These are phyloP conservation scores for Silurus lanzhouensis DNA, from an alignment of 2,797 vertebrate species.

Conservation along the genomic window DNA sequence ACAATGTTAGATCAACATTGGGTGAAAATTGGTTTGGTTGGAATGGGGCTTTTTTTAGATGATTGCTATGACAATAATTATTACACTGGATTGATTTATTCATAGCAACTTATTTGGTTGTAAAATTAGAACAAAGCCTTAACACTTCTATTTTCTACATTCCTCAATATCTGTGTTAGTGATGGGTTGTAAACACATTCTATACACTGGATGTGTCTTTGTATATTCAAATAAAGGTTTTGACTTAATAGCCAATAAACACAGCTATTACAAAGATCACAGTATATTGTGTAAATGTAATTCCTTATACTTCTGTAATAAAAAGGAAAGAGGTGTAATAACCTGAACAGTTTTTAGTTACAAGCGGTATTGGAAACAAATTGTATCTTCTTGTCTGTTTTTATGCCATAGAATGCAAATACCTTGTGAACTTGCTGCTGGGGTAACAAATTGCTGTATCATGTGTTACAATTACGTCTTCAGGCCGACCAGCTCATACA, in stretches of 20 bases:
- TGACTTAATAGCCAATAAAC: slow-evolving; percentile 64
- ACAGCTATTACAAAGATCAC: slow-evolving; percentile 64
- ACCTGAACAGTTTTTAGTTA: slow-evolving; percentile 67
- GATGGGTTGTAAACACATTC: slow-evolving; percentile 59
- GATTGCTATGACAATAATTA: slow-evolving; percentile 74
- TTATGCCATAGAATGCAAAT: slow-evolving; percentile 71
- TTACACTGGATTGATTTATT: slow-evolving; percentile 73
- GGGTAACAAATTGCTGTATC: slow-evolving; percentile 83
- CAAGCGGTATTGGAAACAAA: slow-evolving; percentile 68
- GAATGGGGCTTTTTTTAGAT: slow-evolving; percentile 74
- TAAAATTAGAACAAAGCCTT: slow-evolving; percentile 69
- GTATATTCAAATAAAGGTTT: slow-evolving; percentile 55
- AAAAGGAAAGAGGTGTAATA: slow-evolving; percentile 61
- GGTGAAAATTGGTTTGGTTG: slow-evolving; percentile 67
- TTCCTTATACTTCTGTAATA: slow-evolving; percentile 61
- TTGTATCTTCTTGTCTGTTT: slow-evolving; percentile 57
- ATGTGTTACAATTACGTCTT: slow-evolving; percentile 80
- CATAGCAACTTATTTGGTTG: slow-evolving; percentile 70
- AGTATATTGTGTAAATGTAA: slow-evolving; percentile 46
- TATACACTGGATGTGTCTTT: slow-evolving; percentile 59
- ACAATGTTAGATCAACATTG: slow-evolving; percentile 66
- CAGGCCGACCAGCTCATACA: slow-evolving; percentile 67
- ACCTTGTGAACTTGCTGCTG: slow-evolving; percentile 74
- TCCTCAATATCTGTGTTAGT: slow-evolving; percentile 57
- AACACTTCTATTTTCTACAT: slow-evolving; percentile 54